Percentiles rank a stretch among this genome's conserved stretches.
These are phyloP conservation scores for Podabrus alpinus DNA, from an alignment of 2,888 invertebrate genomes.

Conservation along the genomic window DNA sequence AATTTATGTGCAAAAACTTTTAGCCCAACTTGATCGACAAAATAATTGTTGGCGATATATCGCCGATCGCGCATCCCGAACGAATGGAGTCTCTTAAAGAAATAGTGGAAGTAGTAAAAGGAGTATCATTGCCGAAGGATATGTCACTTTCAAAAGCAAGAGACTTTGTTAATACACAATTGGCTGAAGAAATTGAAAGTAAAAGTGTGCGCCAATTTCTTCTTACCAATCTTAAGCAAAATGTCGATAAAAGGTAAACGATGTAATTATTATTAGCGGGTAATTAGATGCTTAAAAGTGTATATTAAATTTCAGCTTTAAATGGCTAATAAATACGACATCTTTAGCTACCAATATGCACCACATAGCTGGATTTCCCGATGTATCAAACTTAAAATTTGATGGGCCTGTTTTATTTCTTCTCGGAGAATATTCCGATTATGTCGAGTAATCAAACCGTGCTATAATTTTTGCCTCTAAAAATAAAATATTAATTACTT, in stretches of 20 bases:
- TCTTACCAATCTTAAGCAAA: slow-evolving; percentile 77
- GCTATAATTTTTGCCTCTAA: background rate
- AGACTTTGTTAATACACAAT: slow-evolving; percentile 66
- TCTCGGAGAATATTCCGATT: slow-evolving; percentile 80
- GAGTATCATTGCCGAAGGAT: slow-evolving; percentile 63
- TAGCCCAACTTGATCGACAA: slow-evolving; percentile 65
- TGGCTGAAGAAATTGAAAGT: slow-evolving; percentile 62
- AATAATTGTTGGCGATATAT: slow-evolving; percentile 73
- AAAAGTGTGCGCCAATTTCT: slow-evolving; percentile 75
- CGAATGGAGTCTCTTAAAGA: slow-evolving; percentile 42
- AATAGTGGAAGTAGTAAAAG: slow-evolving; percentile 70
- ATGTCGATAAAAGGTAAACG: slow-evolving; percentile 45
- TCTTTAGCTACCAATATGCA: background rate
- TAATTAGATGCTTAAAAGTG: background rate
- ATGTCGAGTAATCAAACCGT: slow-evolving; percentile 62
- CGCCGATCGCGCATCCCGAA: slow-evolving; percentile 58
- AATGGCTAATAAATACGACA: slow-evolving; percentile 82
- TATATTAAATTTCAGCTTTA: slow-evolving; percentile 55
- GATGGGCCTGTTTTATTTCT: slow-evolving; percentile 79
- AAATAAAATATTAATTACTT: background rate
- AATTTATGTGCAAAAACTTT: background rate
- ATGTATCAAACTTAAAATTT: slow-evolving; percentile 31
- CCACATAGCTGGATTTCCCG: background rate
- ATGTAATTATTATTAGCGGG: background rate
- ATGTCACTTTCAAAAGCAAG: slow-evolving; percentile 73